These are phyloP conservation scores for Symphodus melops DNA, from an alignment of 2,113 vertebrate species.

Conservation along the genomic window DNA sequence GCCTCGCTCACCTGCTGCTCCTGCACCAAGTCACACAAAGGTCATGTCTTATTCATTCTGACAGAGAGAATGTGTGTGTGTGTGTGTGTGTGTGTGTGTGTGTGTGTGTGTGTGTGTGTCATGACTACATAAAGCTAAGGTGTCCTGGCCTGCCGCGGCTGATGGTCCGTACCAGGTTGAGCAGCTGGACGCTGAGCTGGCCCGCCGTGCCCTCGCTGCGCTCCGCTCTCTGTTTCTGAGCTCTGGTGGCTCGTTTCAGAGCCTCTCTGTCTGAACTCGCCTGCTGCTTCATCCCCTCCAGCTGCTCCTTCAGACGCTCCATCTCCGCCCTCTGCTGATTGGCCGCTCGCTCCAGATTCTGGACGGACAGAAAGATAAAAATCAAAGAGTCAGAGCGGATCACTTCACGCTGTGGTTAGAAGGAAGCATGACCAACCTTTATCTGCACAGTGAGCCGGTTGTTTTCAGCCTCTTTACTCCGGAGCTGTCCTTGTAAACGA, in stretches of 20 bases:
- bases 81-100: too few relatives aligned
- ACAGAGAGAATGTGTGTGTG: too few relatives aligned
- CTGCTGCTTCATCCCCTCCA: slow-evolving; percentile 83
- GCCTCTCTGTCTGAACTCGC: slow-evolving; percentile 85
- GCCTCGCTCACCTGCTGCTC: slow-evolving; percentile 85
- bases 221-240: slow-evolving; percentile 89
- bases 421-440: slow-evolving; percentile 77
- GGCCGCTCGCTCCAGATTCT: slow-evolving; percentile 89
- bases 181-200: slow-evolving; percentile 84
- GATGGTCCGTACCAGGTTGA: slow-evolving; percentile 84
- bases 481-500: slow-evolving; percentile 89
- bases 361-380: slow-evolving; percentile 8
- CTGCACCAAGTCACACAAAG: slow-evolving; percentile 60
- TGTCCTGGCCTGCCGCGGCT: background rate
- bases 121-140: too few relatives aligned
- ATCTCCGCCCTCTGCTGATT: slow-evolving; percentile 85
- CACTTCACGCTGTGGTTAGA: too few relatives aligned
- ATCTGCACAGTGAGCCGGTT: slow-evolving; percentile 87
- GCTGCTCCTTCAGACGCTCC: slow-evolving; percentile 81
- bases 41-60: too few relatives aligned
- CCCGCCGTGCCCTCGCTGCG: slow-evolving; percentile 85
- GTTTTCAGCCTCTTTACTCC: slow-evolving; percentile 90
- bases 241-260: slow-evolving; percentile 87
- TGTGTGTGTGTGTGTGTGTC: too few relatives aligned
- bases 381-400: background rate